Percentiles rank a stretch among this genome's conserved stretches.
phyloP scores from a whole-genome alignment of 2,113 vertebrate genomes.

The Arvicanthis niloticus region DNA sequence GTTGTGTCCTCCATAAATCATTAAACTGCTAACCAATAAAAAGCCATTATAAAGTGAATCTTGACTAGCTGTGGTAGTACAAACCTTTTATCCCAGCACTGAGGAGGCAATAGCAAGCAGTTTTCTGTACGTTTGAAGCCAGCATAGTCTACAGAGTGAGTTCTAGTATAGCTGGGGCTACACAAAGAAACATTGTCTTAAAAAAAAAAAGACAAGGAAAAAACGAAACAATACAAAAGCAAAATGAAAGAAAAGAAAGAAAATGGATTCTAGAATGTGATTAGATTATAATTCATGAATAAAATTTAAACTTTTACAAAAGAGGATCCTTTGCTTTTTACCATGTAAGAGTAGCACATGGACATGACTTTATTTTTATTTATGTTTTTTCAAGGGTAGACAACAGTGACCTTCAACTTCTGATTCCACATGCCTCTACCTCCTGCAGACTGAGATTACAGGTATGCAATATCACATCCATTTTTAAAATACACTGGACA shows the following conservation, averaged over 20 bases:
- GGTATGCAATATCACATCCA: not conserved
- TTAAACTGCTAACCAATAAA: not conserved
- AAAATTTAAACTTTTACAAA: not conserved
- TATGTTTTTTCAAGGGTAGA: not conserved
- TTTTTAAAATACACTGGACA: not conserved
- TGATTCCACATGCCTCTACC: not conserved
- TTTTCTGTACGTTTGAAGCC: too few relatives aligned
- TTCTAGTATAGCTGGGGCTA: too few relatives aligned
- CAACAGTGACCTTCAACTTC: not conserved
- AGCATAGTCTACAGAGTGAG: too few relatives aligned
- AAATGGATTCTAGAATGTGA: not conserved
- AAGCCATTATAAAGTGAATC: too few relatives aligned
- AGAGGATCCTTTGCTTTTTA: not conserved
- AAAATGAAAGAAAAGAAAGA: not conserved
- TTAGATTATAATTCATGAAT: not conserved
- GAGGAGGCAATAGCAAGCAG: too few relatives aligned
- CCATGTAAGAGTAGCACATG: not conserved
- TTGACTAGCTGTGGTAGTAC: too few relatives aligned
- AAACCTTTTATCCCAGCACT: too few relatives aligned
- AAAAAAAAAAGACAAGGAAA: too few relatives aligned
- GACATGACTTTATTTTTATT: not conserved
- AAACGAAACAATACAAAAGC: too few relatives aligned
- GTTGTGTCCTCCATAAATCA: not conserved
- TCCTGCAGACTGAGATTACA: too few relatives aligned
- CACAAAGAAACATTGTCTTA: too few relatives aligned